Evolutionary conservation across 2,113 vertebrate species (phyloP).

Genomic region (Anarrhichthys ocellatus): DNA sequence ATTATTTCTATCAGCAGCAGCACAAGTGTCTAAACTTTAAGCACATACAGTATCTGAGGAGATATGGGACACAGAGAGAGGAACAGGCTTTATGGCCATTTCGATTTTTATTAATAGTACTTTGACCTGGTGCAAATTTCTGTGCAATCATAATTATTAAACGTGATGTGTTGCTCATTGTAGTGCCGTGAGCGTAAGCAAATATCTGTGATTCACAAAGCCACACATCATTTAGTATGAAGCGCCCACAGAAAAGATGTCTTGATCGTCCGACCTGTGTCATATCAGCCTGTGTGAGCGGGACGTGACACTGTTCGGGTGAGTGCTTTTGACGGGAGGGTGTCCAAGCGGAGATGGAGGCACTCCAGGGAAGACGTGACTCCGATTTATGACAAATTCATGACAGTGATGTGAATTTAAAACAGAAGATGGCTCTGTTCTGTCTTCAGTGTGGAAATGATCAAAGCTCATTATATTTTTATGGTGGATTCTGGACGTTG

Average conservation of each 20-base stretch:
- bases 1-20: too few species aligned
- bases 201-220: slow-evolving; percentile 11
- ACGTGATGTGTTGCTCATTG: neutral
- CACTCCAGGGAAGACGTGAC: slow-evolving; percentile 22
- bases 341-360: neutral
- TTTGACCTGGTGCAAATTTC: neutral
- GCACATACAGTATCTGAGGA: neutral
- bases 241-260: slow-evolving; percentile 42
- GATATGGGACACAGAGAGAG: neutral
- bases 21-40: too few species aligned
- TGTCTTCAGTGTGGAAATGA: neutral
- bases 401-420: slow-evolving; percentile 1
- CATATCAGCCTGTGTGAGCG: neutral
- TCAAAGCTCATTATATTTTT: neutral
- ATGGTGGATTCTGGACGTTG: neutral
- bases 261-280: slow-evolving; percentile 6
- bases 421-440: neutral
- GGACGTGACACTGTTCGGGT: neutral
- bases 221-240: neutral
- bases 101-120: neutral
- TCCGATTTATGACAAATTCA: slow-evolving; percentile 20
- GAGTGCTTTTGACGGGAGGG: neutral
- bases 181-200: neutral
- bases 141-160: neutral
- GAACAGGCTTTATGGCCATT: neutral